phyloP scores from a whole-genome alignment of 2,797 vertebrate species.

The Hyperoplus immaculatus region DNA sequence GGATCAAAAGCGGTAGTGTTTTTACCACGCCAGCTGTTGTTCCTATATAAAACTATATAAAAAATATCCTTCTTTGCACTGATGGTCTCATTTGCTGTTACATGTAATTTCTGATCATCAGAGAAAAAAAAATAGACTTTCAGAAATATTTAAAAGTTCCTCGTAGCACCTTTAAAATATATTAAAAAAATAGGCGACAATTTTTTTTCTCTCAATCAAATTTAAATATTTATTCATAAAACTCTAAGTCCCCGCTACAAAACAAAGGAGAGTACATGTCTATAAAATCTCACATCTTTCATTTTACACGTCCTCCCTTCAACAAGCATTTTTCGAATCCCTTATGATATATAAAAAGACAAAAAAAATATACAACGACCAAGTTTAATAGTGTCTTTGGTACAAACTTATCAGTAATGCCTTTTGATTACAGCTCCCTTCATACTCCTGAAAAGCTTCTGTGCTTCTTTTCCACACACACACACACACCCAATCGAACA shows the following conservation, averaged over 20 bases:
- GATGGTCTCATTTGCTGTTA: no score
- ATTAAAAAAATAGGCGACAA: no score
- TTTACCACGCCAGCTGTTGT: no score
- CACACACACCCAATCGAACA: no score
- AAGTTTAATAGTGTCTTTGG: slow-evolving; percentile 81
- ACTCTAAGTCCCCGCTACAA: slow-evolving; percentile 83
- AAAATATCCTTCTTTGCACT: no score
- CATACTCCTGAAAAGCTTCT: slow-evolving; percentile 9
- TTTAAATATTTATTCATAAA: slow-evolving; percentile 97
- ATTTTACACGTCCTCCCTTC: slow-evolving; percentile 58
- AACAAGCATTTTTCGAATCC: slow-evolving; percentile 62
- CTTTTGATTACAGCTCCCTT: slow-evolving; percentile 60
- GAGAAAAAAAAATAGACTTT: not conserved
- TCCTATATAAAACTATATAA: no score
- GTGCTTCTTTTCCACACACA: not conserved
- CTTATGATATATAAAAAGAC: slow-evolving; percentile 72
- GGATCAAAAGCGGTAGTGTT: no score
- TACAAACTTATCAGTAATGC: slow-evolving; percentile 66
- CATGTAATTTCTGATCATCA: not conserved
- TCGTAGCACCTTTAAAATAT: not conserved
- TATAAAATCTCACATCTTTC: slow-evolving; percentile 84
- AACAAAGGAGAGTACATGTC: slow-evolving; percentile 73
- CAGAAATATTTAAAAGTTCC: not conserved
- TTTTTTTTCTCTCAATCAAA: slow-evolving; percentile 63
- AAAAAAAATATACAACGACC: slow-evolving; percentile 75